A percentile compares a stretch with the other conserved stretches of the same genome.
These are phyloP conservation scores for Protosalanx chinensis DNA, from an alignment of 2,797 vertebrate genomes.

Conservation along the genomic window DNA sequence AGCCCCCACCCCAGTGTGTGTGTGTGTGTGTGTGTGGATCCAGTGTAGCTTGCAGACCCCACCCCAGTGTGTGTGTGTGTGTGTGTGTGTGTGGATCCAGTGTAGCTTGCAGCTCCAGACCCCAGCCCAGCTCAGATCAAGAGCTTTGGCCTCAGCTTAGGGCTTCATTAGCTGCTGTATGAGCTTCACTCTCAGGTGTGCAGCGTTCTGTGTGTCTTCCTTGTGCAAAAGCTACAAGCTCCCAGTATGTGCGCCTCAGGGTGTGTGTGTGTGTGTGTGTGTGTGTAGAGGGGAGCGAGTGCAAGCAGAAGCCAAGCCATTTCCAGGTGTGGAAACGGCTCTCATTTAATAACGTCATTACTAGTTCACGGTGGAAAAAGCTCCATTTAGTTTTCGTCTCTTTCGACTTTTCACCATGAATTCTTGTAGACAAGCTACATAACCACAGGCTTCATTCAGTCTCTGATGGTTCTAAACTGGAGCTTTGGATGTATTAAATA, in stretches of 20 bases:
- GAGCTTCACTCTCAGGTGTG: conserved; percentile 22
- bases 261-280: conserved; percentile 4
- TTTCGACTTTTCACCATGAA: conserved; percentile 28
- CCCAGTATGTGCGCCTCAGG: conserved; percentile 14
- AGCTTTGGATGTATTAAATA: not conserved
- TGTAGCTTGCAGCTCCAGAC: not conserved
- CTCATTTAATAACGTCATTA: conserved; percentile 14
- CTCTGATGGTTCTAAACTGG: conserved; percentile 25
- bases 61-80: not conserved
- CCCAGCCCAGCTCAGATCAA: conserved; percentile 26
- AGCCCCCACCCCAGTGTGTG: too few species aligned
- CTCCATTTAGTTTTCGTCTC: conserved; percentile 30
- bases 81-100: not conserved
- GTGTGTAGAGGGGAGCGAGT: conserved; percentile 15
- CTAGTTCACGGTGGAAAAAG: conserved; percentile 30
- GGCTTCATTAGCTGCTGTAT: conserved; percentile 31
- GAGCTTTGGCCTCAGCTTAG: conserved; percentile 42
- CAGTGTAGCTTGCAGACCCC: conserved; percentile 1
- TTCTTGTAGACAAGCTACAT: conserved; percentile 28
- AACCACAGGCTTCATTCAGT: conserved; percentile 16
- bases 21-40: too few species aligned
- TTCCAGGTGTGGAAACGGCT: conserved; percentile 44
- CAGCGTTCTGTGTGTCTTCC: conserved; percentile 32
- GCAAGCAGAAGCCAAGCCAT: conserved; percentile 36
- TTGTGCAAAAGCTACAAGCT: conserved; percentile 21